Evolutionary conservation across 2,888 invertebrate species (phyloP).

Genomic region (Scrobipalpa costella): DNA sequence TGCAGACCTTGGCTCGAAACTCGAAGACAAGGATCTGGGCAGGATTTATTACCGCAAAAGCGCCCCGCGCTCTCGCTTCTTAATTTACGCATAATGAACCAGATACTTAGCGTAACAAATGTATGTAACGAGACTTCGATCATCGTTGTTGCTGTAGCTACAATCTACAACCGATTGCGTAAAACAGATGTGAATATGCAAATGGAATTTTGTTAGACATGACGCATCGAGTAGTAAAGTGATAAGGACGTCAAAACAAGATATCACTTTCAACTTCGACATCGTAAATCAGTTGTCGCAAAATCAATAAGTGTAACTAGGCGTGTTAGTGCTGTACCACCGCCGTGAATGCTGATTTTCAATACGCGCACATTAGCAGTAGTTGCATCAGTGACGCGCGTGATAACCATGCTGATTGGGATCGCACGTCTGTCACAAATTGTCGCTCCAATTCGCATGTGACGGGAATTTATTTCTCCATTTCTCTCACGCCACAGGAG

Average conservation of each 20-base stretch:
- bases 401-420: conserved; percentile 74
- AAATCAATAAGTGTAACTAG: conserved; percentile 61
- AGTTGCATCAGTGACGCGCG: conserved; percentile 67
- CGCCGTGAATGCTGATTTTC: conserved; percentile 70
- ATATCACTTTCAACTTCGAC: conserved; percentile 45
- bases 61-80: conserved; percentile 43
- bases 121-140: conserved; percentile 38
- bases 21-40: conserved; percentile 61
- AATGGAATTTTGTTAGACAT: conserved; percentile 25
- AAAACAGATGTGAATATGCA: conserved; percentile 23
- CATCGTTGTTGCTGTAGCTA: conserved; percentile 31
- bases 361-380: conserved; percentile 68
- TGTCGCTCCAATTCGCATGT: conserved; percentile 72
- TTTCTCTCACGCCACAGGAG: conserved; percentile 35
- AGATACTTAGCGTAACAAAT: conserved; percentile 40
- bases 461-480: conserved; percentile 64
- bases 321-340: conserved; percentile 46
- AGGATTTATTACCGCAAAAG: conserved; percentile 66
- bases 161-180: conserved; percentile 33
- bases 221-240: conserved; percentile 37
- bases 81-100: conserved; percentile 42
- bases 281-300: conserved; percentile 44
- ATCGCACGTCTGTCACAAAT: conserved; percentile 71
- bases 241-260: conserved; percentile 46
- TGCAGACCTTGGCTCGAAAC: conserved; percentile 65